Conservation (phyloP, 2,888 invertebrate species). For the Julus scandinavius region DNA sequence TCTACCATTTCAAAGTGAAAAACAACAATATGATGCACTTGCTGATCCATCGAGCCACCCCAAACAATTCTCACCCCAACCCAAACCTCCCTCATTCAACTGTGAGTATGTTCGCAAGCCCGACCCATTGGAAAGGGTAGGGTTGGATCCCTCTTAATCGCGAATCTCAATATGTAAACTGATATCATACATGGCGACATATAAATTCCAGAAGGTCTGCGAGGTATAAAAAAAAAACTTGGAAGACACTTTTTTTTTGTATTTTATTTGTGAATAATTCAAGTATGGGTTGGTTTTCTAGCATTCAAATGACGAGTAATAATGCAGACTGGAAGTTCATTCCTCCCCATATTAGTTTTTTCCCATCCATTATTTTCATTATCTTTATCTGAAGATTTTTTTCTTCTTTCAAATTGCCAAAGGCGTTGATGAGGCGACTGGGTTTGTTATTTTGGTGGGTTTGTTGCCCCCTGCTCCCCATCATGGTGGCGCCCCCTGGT, state of each 20-base stretch:
- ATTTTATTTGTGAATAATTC: conserved; percentile 24
- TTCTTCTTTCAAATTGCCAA: not conserved
- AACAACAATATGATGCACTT: too few species aligned
- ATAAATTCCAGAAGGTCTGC: not conserved
- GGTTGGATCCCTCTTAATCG: too few species aligned
- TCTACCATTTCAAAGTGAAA: too few species aligned
- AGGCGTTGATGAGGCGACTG: conserved; percentile 45
- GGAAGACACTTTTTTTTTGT: not conserved
- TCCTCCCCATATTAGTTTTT: conserved; percentile 38
- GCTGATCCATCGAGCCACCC: too few species aligned
- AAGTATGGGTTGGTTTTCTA: not conserved
- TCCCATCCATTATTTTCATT: conserved; percentile 37
- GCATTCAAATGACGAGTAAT: not conserved
- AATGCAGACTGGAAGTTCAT: conserved; percentile 31
- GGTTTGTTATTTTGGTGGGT: conserved; percentile 43
- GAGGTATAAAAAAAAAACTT: not conserved
- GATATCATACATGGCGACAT: not conserved
- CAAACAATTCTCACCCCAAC: too few species aligned
- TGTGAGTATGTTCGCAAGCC: too few species aligned
- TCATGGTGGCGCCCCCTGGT: conserved; percentile 22
- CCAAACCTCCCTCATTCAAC: too few species aligned
- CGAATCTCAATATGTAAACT: not conserved
- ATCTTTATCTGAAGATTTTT: conserved; percentile 1
- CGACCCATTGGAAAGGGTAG: too few species aligned
- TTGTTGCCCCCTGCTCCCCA: conserved; percentile 36